Base-by-base conservation (phyloP, 2,888 invertebrate genomes). In the Atethmia centrago region DNA sequence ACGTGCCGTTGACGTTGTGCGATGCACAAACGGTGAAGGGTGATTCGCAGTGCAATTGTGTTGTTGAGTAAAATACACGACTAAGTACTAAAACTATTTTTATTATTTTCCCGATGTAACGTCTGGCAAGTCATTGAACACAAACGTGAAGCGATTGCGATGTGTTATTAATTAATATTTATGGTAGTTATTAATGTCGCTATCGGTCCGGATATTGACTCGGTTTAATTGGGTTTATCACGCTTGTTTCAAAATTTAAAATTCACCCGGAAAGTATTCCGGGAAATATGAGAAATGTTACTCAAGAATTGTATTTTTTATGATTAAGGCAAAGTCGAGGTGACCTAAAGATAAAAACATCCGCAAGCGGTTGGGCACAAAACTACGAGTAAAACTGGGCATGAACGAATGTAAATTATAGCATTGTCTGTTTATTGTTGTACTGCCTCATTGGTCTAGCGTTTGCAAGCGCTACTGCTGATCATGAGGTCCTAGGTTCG, bases 131-230 rank as follows among this genome's bases (percentile, higher is more conserved):
- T 74, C 68, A 47, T 69, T 81, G 75, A 71, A 82, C 81, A 74
- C 49, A 42, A 82, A 55, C 49, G 9, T 65, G n/a, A 61, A 68
- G 31, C 31, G 65, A 68, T 42, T 45, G 25, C n/a, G 36, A 12
- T 31, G 25, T 51, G 14, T 67, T 66, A 62, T 47, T 80, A 55
- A 75, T 64, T 42, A 47, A 31, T 61, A 66, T 66, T 55, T 67
- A 51, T 64, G 14, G 40, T 65, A 14, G n/a, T 63, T 58, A 69
- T 40, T 69, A 69, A 56, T 67, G 59, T 49, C 66, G 53, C 4
- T 69, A 82, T 71, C 79, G 28, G 49, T 4, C 61, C 58, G 79
- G 81, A 82, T 71, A 79, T 75, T 55, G 14, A 31, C 28, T 58
- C 28, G 21, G 58, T 77, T 71, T 47, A 65, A 49, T 65, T 55